Conservation (phyloP, 2,113 vertebrate species). For the Ceratotherium simum region DNA sequence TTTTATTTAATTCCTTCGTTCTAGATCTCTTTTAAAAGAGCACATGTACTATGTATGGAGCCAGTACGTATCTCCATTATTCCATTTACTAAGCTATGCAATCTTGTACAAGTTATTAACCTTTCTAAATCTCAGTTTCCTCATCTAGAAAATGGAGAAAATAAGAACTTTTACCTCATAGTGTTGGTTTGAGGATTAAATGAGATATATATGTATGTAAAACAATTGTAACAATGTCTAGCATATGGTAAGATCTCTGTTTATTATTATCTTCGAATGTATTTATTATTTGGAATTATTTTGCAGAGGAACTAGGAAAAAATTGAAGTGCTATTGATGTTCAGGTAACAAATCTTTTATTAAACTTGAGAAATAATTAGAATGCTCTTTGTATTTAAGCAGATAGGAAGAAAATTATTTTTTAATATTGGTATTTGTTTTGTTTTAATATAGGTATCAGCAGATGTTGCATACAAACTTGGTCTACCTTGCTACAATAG, state of each 20-base stretch:
- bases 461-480: constrained; percentile 99
- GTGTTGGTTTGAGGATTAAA: background rate
- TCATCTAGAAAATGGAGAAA: background rate
- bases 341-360: constrained; percentile 34
- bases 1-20: background rate
- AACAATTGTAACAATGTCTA: background rate
- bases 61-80: background rate
- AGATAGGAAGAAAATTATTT: constrained; percentile 19
- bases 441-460: constrained; percentile 92
- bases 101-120: background rate
- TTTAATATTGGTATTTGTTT: constrained; percentile 73
- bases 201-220: background rate
- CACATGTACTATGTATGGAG: background rate
- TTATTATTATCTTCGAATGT: constrained; percentile 1
- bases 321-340: constrained; percentile 25
- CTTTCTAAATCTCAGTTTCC: background rate
- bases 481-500: constrained; percentile 99
- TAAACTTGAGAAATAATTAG: constrained; percentile 5
- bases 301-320: constrained; percentile 61
- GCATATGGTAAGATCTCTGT: background rate
- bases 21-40: background rate
- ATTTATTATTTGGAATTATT: constrained; percentile 33
- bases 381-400: constrained; percentile 30
- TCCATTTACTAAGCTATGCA: background rate
- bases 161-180: background rate